Percentiles rank a stretch among this genome's conserved stretches.
phyloP scores from a whole-genome alignment of 2,888 invertebrate species.

The Leptopilina myrica region DNA sequence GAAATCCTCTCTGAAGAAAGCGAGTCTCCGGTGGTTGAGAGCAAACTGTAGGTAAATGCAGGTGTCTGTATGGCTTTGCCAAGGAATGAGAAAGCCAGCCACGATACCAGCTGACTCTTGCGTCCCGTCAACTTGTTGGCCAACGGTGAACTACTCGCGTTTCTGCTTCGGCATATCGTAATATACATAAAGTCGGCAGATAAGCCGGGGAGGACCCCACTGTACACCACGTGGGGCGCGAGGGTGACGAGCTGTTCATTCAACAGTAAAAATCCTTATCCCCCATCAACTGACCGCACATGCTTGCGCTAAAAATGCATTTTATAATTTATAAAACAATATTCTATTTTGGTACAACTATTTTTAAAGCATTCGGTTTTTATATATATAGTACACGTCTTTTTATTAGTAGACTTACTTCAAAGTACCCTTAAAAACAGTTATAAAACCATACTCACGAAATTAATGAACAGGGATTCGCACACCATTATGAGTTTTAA shows the following conservation, averaged over 20 bases:
- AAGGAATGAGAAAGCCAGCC: conserved; percentile 44
- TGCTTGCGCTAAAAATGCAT: too few relatives aligned
- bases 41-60: conserved; percentile 22
- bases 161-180: conserved; percentile 68
- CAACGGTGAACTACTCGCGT: conserved; percentile 72
- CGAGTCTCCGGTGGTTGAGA: conserved; percentile 27
- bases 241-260: conserved; percentile 44
- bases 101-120: conserved; percentile 51
- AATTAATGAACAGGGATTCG: too few relatives aligned
- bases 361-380: too few relatives aligned
- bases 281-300: neutral
- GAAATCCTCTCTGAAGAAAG: conserved; percentile 9
- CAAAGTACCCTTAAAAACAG: too few relatives aligned
- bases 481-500: too few relatives aligned
- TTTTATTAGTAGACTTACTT: too few relatives aligned
- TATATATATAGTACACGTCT: too few relatives aligned
- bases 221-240: conserved; percentile 61
- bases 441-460: too few relatives aligned
- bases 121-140: conserved; percentile 65
- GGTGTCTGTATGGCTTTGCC: conserved; percentile 6
- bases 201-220: conserved; percentile 67
- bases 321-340: too few relatives aligned
- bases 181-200: conserved; percentile 73
- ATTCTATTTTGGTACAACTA: too few relatives aligned
- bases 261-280: conserved; percentile 31